Conservation (phyloP, 1,140 invertebrate genomes). For the Varroa destructor region DNA sequence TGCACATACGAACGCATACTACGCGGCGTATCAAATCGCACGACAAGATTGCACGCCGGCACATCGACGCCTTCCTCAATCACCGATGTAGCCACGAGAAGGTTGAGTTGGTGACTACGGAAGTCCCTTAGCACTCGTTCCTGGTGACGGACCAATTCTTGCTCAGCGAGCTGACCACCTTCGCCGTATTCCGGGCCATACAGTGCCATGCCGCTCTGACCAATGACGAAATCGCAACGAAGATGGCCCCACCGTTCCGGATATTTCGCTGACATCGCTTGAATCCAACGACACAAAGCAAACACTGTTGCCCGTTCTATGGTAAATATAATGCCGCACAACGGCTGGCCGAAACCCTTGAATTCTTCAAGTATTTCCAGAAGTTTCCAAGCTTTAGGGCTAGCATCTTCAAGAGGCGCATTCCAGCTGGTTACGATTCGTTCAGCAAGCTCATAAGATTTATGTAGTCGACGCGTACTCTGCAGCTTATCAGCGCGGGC, state of each 20-base stretch:
- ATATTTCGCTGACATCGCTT: conserved; percentile 13
- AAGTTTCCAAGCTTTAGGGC: conserved; percentile 16
- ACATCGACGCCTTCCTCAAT: conserved; percentile 71
- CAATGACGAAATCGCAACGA: conserved; percentile 20
- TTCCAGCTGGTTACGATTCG: background rate
- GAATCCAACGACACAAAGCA: conserved; percentile 7
- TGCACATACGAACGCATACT: conserved; percentile 59
- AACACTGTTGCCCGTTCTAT: conserved; percentile 11
- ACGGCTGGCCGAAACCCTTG: conserved; percentile 1
- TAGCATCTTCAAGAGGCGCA: conserved; percentile 15
- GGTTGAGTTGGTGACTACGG: conserved; percentile 80
- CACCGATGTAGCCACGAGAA: conserved; percentile 66
- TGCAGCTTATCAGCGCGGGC: background rate
- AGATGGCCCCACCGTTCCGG: conserved; percentile 7
- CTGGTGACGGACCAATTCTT: conserved; percentile 60
- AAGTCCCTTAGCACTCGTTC: conserved; percentile 74
- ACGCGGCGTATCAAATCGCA: conserved; percentile 54
- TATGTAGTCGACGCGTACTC: background rate
- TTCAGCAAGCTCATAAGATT: conserved; percentile 2
- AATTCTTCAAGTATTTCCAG: conserved; percentile 7
- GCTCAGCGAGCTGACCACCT: conserved; percentile 45
- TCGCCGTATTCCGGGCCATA: conserved; percentile 17
- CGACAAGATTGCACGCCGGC: conserved; percentile 59
- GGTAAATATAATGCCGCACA: conserved; percentile 19
- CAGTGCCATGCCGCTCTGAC: conserved; percentile 11